Evolutionary conservation across 2,797 vertebrate genomes (phyloP).

Genomic region (Uromys caudimaculatus): DNA sequence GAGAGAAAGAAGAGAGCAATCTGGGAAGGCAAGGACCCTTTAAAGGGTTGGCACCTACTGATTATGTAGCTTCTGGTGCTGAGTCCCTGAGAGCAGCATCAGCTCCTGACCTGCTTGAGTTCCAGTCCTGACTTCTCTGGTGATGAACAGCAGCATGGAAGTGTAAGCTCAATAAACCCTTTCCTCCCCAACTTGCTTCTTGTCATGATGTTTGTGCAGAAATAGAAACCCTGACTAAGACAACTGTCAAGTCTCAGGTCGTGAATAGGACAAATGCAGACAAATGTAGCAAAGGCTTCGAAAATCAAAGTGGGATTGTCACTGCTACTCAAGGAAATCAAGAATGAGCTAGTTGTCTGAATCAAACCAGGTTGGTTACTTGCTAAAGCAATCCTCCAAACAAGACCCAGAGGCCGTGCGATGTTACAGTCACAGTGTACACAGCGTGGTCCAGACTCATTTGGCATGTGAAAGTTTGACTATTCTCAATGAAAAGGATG

Average conservation of each 20-base stretch:
- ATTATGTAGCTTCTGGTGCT: background rate
- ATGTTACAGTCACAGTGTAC: background rate
- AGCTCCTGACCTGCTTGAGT: too few relatives aligned
- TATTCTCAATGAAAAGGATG: background rate
- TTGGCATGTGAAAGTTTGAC: background rate
- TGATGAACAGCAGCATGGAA: too few relatives aligned
- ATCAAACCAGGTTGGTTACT: background rate
- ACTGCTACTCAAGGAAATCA: background rate
- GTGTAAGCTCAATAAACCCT: too few relatives aligned
- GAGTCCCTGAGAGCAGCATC: background rate
- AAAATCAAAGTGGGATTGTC: background rate
- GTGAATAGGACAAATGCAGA: background rate
- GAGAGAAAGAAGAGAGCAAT: background rate
- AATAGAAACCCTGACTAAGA: too few relatives aligned
- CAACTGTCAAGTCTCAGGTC: background rate
- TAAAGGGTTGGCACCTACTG: background rate
- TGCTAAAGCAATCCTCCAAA: background rate
- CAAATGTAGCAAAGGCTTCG: background rate
- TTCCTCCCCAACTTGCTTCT: too few relatives aligned
- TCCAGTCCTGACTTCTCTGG: too few relatives aligned
- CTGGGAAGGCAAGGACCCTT: background rate
- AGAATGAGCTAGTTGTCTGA: too few relatives aligned
- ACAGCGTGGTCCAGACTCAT: too few relatives aligned
- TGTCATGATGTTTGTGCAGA: too few relatives aligned
- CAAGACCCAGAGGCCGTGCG: background rate